Percentiles rank a stretch among this genome's conserved stretches.
Evolutionary conservation across 2,113 vertebrate genomes (phyloP).

Genomic region (Irena cyanogastra): DNA sequence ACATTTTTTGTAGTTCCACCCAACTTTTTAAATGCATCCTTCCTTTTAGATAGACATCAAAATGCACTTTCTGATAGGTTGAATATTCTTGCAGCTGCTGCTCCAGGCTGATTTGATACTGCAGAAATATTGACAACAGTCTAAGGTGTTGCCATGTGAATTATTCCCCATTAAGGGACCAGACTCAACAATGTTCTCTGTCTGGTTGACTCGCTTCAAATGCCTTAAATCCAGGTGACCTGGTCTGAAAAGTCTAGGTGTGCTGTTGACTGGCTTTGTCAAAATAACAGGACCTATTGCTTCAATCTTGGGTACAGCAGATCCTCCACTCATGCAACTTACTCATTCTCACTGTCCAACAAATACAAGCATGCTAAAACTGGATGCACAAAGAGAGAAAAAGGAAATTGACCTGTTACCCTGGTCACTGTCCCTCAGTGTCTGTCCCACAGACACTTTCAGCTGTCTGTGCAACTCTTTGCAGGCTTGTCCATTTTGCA

Average conservation of each 20-base stretch:
- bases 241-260: background rate
- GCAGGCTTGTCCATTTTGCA: background rate
- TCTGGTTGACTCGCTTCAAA: background rate
- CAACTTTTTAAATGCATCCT: background rate
- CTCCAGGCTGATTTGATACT: background rate
- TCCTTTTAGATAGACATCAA: background rate
- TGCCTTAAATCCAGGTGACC: background rate
- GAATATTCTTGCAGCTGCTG: background rate
- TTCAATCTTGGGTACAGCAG: background rate
- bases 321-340: background rate
- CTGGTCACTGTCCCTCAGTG: background rate
- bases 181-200: background rate
- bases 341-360: background rate
- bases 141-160: background rate
- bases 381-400: background rate
- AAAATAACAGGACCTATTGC: background rate
- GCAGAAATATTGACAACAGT: background rate
- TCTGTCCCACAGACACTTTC: too few relatives aligned
- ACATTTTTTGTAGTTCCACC: background rate
- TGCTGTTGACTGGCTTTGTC: background rate
- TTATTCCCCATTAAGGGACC: background rate
- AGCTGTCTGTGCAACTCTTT: background rate
- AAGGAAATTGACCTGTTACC: background rate
- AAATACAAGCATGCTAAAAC: background rate
- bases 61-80: background rate